Conservation (phyloP, 2,113 vertebrate species). For the Thunnus thynnus region DNA sequence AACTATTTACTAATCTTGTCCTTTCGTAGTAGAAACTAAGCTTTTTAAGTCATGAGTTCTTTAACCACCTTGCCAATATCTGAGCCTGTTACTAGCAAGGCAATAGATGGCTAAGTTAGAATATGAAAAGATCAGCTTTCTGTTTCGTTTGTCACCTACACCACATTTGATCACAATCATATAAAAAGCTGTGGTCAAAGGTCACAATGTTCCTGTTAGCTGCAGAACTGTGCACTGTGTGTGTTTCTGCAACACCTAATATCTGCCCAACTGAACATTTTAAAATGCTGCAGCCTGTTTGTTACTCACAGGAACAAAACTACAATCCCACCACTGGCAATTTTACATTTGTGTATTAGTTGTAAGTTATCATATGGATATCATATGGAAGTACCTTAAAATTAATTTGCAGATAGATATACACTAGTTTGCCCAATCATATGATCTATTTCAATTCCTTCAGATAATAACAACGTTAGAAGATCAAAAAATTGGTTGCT, state of each 20-base stretch:
- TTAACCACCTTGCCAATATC: neutral
- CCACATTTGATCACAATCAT: neutral
- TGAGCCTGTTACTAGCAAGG: neutral
- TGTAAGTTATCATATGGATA: no score
- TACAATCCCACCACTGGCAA: neutral
- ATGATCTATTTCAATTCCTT: no score
- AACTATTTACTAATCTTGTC: no score
- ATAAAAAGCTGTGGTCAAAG: slow-evolving; percentile 4
- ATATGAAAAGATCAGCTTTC: neutral
- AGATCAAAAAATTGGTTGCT: neutral
- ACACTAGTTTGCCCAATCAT: neutral
- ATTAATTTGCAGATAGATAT: neutral
- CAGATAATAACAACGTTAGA: no score
- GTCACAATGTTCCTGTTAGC: neutral
- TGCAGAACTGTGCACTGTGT: neutral
- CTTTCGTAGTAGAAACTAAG: no score
- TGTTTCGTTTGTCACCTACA: neutral
- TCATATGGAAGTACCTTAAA: neutral
- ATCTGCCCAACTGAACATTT: neutral
- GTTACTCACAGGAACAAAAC: neutral
- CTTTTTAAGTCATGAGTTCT: no score
- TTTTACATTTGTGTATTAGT: neutral
- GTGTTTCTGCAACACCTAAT: no score
- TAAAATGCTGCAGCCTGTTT: neutral
- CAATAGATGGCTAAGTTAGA: neutral